Conservation (phyloP, 2,888 invertebrate species). For the Nysson spinosus region DNA sequence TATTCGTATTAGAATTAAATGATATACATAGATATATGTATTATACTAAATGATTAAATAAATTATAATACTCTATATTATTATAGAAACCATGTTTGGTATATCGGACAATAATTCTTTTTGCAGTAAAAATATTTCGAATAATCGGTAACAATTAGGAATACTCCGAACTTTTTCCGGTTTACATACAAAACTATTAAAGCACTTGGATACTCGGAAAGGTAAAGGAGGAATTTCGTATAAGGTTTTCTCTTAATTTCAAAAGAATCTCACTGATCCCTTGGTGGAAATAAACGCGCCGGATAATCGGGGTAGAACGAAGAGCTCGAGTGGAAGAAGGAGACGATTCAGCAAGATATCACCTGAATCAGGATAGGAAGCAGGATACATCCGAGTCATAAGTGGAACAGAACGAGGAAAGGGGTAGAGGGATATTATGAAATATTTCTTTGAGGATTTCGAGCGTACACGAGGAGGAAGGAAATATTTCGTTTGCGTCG, state of each 20-base stretch:
- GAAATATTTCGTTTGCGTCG: conserved; percentile 28
- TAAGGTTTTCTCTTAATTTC: background rate
- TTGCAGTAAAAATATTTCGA: too few species aligned
- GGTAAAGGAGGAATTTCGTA: conserved; percentile 3
- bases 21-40: too few species aligned
- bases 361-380: background rate
- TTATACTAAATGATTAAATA: too few species aligned
- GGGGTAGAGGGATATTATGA: conserved; percentile 37
- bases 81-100: too few species aligned
- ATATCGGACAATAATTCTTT: too few species aligned
- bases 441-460: conserved; percentile 44
- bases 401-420: conserved; percentile 15
- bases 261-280: conserved; percentile 18
- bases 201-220: too few species aligned
- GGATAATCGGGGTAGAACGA: conserved; percentile 19
- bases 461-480: background rate
- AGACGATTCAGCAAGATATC: background rate
- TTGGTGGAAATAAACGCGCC: conserved; percentile 7
- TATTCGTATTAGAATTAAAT: too few species aligned
- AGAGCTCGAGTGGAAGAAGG: conserved; percentile 4
- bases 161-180: too few species aligned
- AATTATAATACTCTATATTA: too few species aligned
- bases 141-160: too few species aligned
- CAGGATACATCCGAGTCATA: conserved; percentile 4
- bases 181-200: too few species aligned